Evolutionary conservation across 2,797 vertebrate species (phyloP), one percentile per base, ranked within the genome.

Genomic region (Percopsis omiscomaycus): DNA sequence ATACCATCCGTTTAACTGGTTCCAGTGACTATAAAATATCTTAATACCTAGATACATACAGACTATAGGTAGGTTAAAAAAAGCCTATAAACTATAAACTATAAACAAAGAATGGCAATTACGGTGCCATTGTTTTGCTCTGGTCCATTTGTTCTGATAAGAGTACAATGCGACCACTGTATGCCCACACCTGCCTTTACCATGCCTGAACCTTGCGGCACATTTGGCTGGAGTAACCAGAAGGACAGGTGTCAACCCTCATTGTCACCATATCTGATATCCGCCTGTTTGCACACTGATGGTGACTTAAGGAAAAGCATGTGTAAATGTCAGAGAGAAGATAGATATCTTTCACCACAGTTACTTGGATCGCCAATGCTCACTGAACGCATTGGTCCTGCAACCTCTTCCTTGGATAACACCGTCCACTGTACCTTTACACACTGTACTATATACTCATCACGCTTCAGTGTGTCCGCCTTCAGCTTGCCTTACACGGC

Each of bases 351-450:
- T 32, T 69, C 64, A 44, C 22, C 59, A 16, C 69, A n/a, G 2
- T 64, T 46, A 66, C 74, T 76, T 71, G 60, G 60, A 48, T 15
- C 50, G 69, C 3, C 22, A 59, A 51, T 49, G 4, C 28, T 63
- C 68, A 71, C 61, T 84, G 78, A 79, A 75, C 71, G 73, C 72
- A 44, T 81, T 79, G 61, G 72, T 77, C 63, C 68, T 62, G n/a
- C 59, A 55, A 50, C 64, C 60, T 12, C 59, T 27, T 45, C 16
- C 56, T 12, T 59, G 57, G 64, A 73, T 71, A 63, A 69, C 52
- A 72, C 59, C 12, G 46, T 73, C 78, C 78, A 64, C 66, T 10
- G 55, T 42, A 54, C 59, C 8, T 13, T 75, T 66, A 61, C 71
- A 66, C 58, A 61, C 61, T 75, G 72, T 63, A 66, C 61, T 83